Evolutionary conservation across 2,113 vertebrate species (phyloP).

Genomic region (Pedionomus torquatus): DNA sequence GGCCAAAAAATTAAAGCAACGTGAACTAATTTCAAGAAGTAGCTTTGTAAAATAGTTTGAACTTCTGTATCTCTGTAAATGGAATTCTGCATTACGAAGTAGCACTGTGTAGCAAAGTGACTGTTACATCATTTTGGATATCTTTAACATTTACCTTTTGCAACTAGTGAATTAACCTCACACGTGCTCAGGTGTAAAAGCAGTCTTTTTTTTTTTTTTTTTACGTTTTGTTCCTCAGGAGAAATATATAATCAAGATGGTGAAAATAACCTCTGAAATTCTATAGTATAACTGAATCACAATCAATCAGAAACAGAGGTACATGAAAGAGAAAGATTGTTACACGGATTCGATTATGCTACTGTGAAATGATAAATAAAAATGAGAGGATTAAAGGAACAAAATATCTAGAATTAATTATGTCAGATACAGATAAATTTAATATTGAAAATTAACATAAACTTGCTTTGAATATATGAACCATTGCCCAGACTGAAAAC

Average conservation of each 20-base stretch:
- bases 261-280: not conserved
- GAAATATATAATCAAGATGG: not conserved
- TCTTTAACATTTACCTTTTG: not conserved
- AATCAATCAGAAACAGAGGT: not conserved
- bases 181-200: accelerated
- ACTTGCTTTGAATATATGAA: not conserved
- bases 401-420: not conserved
- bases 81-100: not conserved
- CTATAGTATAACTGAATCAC: not conserved
- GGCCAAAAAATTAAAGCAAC: not conserved
- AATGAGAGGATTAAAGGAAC: not conserved
- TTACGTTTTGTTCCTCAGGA: not conserved
- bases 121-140: not conserved
- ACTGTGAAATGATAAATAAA: not conserved
- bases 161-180: not conserved
- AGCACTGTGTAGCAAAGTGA: not conserved
- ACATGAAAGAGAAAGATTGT: not conserved
- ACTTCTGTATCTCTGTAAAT: not conserved
- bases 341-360: not conserved
- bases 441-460: not conserved
- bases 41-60: not conserved
- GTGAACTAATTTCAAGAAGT: not conserved
- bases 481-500: not conserved
- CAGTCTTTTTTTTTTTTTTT: not conserved
- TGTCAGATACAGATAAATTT: not conserved